Evolutionary conservation across 2,113 vertebrate species (phyloP).

Genomic region (Tachycineta bicolor): DNA sequence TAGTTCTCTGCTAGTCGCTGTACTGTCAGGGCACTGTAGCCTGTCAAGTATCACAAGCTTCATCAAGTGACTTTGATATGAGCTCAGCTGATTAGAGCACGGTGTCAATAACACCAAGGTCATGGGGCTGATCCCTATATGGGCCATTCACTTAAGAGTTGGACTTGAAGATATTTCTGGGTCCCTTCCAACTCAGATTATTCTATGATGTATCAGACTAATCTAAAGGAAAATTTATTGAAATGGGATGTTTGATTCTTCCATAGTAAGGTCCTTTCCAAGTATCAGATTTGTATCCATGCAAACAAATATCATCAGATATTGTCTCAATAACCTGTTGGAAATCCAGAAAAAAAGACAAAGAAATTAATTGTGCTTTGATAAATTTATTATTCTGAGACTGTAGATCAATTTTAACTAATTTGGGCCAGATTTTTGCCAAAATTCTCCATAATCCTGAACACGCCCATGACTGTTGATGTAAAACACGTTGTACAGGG

Average conservation of each 20-base stretch:
- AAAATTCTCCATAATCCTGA: neutral
- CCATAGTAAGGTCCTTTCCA: neutral
- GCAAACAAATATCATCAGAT: neutral
- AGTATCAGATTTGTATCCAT: neutral
- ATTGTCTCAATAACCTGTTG: neutral
- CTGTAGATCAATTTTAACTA: neutral
- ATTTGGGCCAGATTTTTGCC: neutral
- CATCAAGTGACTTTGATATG: neutral
- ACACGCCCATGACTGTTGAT: rapidly evolving
- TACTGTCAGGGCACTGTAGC: neutral
- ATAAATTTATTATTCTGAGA: neutral
- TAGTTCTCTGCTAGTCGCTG: neutral
- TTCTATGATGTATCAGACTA: neutral
- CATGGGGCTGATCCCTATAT: rapidly evolving
- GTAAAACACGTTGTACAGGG: neutral
- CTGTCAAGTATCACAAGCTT: neutral
- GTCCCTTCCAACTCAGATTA: neutral
- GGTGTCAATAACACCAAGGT: neutral
- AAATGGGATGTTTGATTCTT: neutral
- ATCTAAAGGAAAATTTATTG: neutral
- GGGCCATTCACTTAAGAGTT: neutral
- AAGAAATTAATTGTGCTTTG: neutral
- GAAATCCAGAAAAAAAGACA: neutral
- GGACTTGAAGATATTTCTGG: neutral
- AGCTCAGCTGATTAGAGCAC: neutral